Percentiles rank a stretch among this genome's conserved stretches.
phyloP scores from a whole-genome alignment of 2,888 invertebrate species.

The Callyntrura sp. region DNA sequence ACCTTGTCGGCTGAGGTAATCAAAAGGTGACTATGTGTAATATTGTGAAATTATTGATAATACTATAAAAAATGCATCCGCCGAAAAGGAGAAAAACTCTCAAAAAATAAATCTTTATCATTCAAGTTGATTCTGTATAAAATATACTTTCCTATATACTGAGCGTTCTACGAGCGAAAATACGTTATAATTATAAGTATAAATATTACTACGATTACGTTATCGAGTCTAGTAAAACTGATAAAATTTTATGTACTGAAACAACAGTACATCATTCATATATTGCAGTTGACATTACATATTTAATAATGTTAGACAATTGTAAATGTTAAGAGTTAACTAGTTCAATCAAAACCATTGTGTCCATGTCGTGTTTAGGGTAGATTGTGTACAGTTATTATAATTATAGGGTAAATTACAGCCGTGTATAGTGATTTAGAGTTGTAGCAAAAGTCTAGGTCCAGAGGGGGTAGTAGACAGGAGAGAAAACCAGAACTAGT shows the following conservation, averaged over 20 bases:
- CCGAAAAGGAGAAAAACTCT: background rate
- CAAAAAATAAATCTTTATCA: conserved; percentile 14
- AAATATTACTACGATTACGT: too few relatives aligned
- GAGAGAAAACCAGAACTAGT: background rate
- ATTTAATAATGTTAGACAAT: background rate
- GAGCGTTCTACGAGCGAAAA: background rate
- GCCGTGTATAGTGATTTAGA: background rate
- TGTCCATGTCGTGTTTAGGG: conserved; percentile 22
- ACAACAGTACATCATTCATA: background rate
- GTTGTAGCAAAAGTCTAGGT: background rate
- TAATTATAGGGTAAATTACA: background rate
- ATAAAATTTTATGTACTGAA: background rate
- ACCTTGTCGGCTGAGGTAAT: background rate
- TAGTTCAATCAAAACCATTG: conserved; percentile 18
- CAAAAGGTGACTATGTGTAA: conserved; percentile 14
- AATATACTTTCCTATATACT: conserved; percentile 5
- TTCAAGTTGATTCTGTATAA: conserved; percentile 29
- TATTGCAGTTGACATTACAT: conserved; percentile 1
- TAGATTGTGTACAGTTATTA: background rate
- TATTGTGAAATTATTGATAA: conserved; percentile 27
- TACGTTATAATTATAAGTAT: too few relatives aligned
- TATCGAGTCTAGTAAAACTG: conserved; percentile 6
- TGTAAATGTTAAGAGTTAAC: too few relatives aligned
- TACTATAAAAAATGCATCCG: background rate
- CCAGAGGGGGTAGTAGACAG: background rate